A percentile compares a stretch with the other conserved stretches of the same genome.
These are phyloP conservation scores for Tapera naevia DNA, from an alignment of 2,797 vertebrate genomes.

Conservation along the genomic window DNA sequence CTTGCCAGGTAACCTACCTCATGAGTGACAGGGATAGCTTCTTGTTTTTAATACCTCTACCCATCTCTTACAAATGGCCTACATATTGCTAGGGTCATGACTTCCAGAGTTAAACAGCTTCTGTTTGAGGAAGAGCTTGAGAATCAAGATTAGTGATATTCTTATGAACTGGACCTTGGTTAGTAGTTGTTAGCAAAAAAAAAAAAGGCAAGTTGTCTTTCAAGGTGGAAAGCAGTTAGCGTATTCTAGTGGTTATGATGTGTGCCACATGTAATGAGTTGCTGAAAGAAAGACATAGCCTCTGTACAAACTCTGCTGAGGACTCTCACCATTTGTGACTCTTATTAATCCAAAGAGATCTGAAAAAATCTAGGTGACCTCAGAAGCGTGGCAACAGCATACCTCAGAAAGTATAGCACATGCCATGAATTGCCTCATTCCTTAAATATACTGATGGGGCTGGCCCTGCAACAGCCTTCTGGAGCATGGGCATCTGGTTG, in stretches of 20 bases:
- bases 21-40: not conserved
- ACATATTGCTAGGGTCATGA: not conserved
- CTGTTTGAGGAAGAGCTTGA: not conserved
- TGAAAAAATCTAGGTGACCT: not conserved
- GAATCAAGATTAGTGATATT: not conserved
- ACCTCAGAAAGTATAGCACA: not conserved
- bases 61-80: not conserved
- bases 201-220: not conserved
- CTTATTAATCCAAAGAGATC: not conserved
- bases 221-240: not conserved
- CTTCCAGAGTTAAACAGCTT: not conserved
- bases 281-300: not conserved
- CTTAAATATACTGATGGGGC: not conserved
- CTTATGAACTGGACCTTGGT: not conserved
- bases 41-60: not conserved
- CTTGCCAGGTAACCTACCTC: not conserved
- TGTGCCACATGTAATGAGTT: not conserved
- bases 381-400: not conserved
- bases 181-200: not conserved
- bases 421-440: not conserved
- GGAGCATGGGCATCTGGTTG: not conserved
- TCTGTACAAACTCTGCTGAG: not conserved
- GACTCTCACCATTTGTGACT: not conserved
- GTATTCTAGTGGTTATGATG: not conserved
- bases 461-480: not conserved